Conservation (phyloP, 2,888 invertebrate species). For the Drosophila nr. fundita region DNA sequence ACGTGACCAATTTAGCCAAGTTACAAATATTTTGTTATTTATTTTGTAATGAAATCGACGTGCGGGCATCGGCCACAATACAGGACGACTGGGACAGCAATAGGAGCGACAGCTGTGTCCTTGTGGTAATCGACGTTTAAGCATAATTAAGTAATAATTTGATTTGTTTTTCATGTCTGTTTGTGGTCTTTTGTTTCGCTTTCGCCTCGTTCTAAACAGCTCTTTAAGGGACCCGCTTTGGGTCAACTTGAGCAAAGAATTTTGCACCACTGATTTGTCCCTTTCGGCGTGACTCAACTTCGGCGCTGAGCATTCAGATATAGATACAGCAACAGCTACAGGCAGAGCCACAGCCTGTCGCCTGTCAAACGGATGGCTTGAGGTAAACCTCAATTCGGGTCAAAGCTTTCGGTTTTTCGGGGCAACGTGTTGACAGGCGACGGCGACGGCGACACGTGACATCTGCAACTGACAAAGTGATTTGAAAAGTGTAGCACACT, state of each 20-base stretch:
- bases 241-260: constrained; percentile 1
- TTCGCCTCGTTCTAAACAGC: not conserved
- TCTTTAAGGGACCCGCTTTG: constrained; percentile 3
- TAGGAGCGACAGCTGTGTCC: constrained; percentile 45
- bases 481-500: constrained; percentile 46
- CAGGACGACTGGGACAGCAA: not conserved
- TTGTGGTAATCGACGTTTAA: constrained; percentile 62
- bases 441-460: constrained; percentile 47
- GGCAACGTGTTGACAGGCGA: constrained; percentile 46
- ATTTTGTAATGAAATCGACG: constrained; percentile 68
- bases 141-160: constrained; percentile 79
- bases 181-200: constrained; percentile 3
- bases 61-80: constrained; percentile 40
- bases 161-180: constrained; percentile 41
- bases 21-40: constrained; percentile 76
- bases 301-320: constrained; percentile 6
- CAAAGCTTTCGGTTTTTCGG: constrained; percentile 39
- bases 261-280: constrained; percentile 12
- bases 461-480: constrained; percentile 55
- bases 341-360: constrained; percentile 14
- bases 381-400: constrained; percentile 54
- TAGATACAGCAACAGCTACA: constrained; percentile 10
- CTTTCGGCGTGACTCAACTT: constrained; percentile 16
- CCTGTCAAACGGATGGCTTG: constrained; percentile 46
- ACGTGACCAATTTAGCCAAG: constrained; percentile 77